Conservation (phyloP, 2,888 invertebrate species). For the Hololepta plana region DNA sequence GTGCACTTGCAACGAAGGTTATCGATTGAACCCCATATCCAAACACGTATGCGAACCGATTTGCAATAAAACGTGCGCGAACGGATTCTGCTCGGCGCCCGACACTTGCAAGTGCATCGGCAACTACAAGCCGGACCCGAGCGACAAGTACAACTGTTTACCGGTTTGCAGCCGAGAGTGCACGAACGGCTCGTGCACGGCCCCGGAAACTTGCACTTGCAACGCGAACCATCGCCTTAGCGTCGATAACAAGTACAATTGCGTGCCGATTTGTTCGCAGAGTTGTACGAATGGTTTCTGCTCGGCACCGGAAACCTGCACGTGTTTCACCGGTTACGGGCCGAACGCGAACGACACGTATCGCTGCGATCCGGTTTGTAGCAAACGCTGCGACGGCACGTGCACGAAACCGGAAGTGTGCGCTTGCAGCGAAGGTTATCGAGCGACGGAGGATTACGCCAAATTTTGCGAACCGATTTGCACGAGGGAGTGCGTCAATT, state of each 20-base stretch:
- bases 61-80: slow-evolving; percentile 41
- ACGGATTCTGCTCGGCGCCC: slow-evolving; percentile 39
- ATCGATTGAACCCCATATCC: slow-evolving; percentile 7
- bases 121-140: too few species aligned
- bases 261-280: slow-evolving; percentile 9
- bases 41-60: slow-evolving; percentile 29
- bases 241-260: slow-evolving; percentile 6
- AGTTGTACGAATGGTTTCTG: slow-evolving; percentile 22
- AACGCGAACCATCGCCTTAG: too few species aligned
- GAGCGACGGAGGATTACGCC: slow-evolving; percentile 27
- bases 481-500: slow-evolving; percentile 8
- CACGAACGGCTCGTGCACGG: slow-evolving; percentile 9
- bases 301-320: slow-evolving; percentile 8
- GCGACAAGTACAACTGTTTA: too few species aligned
- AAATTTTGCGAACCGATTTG: slow-evolving; percentile 11
- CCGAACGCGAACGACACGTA: background rate
- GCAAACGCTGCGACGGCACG: slow-evolving; percentile 27
- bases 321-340: slow-evolving; percentile 7
- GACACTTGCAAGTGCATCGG: slow-evolving; percentile 35
- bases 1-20: slow-evolving; percentile 14
- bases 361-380: slow-evolving; percentile 28
- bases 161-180: slow-evolving; percentile 10
- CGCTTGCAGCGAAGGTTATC: slow-evolving; percentile 23
- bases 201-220: slow-evolving; percentile 10
- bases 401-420: slow-evolving; percentile 32